Base-by-base conservation (phyloP, 2,797 vertebrate genomes). In the Chrysocyon brachyurus region DNA sequence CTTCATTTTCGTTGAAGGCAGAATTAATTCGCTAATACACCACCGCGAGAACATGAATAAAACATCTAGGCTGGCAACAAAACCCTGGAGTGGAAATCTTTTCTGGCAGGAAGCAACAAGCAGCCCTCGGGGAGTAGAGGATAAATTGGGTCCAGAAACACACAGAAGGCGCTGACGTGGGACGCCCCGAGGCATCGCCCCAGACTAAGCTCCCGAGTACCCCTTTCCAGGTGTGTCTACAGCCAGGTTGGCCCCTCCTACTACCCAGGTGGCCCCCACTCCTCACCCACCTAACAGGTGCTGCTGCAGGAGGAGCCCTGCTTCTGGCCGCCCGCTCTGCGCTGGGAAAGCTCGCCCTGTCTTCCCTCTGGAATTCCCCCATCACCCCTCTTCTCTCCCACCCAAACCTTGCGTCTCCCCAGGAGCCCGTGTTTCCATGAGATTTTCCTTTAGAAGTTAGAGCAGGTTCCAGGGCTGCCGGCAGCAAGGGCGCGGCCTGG, bases 51-150 rank as follows among this genome's bases (percentile, higher is more conserved):
- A 12, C 75, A 96, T 96, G 86, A 93, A 96, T 96, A 97, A 97
- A 98, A 96, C 79, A 98, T 87, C 82, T 0, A 91, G 33, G 61
- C 17, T 89, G 95, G 57, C 86, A 93, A 61, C 96, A 85, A 87
- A 94, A 93, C 75, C 79, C 56, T 54, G 33, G 90, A 91, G 63
- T 64, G 92, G 89, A 88, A 93, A 59, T 86, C 79, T 90, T 89
- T 93, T 96, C 86, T 78, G 79, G 96, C 61, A 70, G 90, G 66
- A 93, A 95, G 56, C 7, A 52, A 59, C 87, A 91, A 63, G 90
- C 66, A 64, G 33, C 56, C 2, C 12, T 28, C 73, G 36, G 59
- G 77, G 49, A 89, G 52, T 1, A 21, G 77, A 73, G 72, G 40
- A 89, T 87, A 77, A 94, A 89, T 97, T 68, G 84, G 92, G 64